Percentiles rank a stretch among this genome's conserved stretches.
Conservation (phyloP, 1,140 invertebrate genomes). For the Trissolcus basalis region DNA sequence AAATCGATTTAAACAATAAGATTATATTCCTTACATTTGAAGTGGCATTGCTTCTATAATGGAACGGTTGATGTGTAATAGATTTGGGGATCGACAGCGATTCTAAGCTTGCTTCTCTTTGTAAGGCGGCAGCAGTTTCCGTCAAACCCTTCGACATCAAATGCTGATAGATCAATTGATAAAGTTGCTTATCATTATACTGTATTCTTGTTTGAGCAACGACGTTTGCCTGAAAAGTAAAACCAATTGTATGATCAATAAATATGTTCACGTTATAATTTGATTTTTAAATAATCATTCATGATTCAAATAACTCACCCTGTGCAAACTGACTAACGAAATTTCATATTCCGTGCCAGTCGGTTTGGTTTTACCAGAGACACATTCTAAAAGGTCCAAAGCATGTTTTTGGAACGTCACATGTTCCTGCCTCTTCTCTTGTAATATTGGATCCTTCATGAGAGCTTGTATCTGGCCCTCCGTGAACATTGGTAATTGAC, state of each 20-base stretch:
- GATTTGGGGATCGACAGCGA: slow-evolving; percentile 73
- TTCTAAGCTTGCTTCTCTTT: slow-evolving; percentile 84
- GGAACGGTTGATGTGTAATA: slow-evolving; percentile 78
- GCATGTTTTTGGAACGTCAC: slow-evolving; percentile 97
- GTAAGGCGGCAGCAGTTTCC: slow-evolving; percentile 84
- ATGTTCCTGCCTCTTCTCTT: slow-evolving; percentile 96
- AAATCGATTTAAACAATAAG: too few relatives aligned
- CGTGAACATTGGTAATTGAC: slow-evolving; percentile 95
- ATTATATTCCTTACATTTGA: slow-evolving; percentile 67
- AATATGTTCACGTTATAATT: too few relatives aligned
- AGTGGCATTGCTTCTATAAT: slow-evolving; percentile 75
- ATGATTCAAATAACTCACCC: slow-evolving; percentile 75
- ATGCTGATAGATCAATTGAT: slow-evolving; percentile 95
- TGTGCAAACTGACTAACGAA: slow-evolving; percentile 89
- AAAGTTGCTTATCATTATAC: slow-evolving; percentile 93
- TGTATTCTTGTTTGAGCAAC: slow-evolving; percentile 96
- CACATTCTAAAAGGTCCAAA: slow-evolving; percentile 90
- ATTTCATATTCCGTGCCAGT: slow-evolving; percentile 87
- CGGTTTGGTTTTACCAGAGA: slow-evolving; percentile 93
- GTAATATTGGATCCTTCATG: slow-evolving; percentile 96
- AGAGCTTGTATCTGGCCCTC: slow-evolving; percentile 93
- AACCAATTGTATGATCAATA: slow-evolving; percentile 4
- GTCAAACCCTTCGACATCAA: slow-evolving; percentile 85
- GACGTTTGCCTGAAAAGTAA: slow-evolving; percentile 85
- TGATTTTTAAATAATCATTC: not conserved